Base-by-base conservation (phyloP, 1,140 invertebrate species). In the Drosophila rufa region DNA sequence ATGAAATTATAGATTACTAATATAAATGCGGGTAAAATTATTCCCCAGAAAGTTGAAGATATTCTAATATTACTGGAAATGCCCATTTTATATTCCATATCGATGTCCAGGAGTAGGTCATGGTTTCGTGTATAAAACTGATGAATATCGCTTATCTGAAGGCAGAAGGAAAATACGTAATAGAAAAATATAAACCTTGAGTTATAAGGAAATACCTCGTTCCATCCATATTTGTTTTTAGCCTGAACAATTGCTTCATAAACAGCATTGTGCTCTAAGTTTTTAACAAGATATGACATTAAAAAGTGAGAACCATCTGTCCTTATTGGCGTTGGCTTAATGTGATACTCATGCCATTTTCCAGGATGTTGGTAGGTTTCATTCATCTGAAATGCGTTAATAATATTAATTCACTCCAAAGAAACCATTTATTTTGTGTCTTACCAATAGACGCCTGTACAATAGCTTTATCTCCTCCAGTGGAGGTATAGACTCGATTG, bases 201-300 rank as follows among this genome's bases (percentile, higher is more conserved):
- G 4, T 22, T 19, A 14, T 25, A 19, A 1, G 11, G 2, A 22
- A 22, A 22, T 62, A 95, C 93, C 87, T 95, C 95, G 64, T 94
- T 95, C 94, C 95, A 95, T 40, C 95, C 95, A 69, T 95, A 95
- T 81, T 94, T 94, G 73, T 95, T 96, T 91, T 94, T 95, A n/a
- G 95, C 94, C 80, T 95, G 94, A 8, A 95, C 94, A 55, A 95
- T 93, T 27, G 95, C 95, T 82, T 95, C 95, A 83, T 95, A 96
- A 4, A 94, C 94, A 3, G 94, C 94, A 73, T 94, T 95, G 3
- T 94, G 92, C 42, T 95, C 94, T 55, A 95, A 89, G 56, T 93
- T 93, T 50, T 85, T 85, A 55, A 95, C 94, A 42, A 93, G 93
- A 91, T 94, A 94, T 5, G 93, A 94, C 91, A 95, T 93, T 47